Conservation (phyloP, 2,113 vertebrate genomes). For the Chlorocebus sabaeus region DNA sequence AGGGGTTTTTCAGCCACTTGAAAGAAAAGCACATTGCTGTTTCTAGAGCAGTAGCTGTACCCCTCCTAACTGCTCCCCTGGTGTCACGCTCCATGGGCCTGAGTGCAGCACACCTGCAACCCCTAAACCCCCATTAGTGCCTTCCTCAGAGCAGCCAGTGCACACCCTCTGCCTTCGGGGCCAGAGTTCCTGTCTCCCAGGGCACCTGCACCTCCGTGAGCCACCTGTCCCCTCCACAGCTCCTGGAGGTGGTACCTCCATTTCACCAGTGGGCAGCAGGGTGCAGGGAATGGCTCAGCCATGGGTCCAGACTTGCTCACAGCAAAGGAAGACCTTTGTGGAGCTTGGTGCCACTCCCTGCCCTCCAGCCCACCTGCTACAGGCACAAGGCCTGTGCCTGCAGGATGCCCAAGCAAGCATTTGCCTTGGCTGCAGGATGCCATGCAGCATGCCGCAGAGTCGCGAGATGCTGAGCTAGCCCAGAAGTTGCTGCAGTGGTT, state of each 20-base stretch:
- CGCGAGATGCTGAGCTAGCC: constrained; percentile 88
- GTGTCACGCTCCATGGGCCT: neutral
- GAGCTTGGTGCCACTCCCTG: neutral
- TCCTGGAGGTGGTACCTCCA: neutral
- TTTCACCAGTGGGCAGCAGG: neutral
- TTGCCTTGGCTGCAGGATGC: constrained; percentile 84
- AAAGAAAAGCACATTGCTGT: neutral
- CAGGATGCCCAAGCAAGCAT: neutral
- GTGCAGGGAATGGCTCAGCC: neutral
- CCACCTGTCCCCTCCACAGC: neutral
- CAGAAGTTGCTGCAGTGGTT: constrained; percentile 93
- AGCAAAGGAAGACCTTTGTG: neutral
- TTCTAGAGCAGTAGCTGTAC: neutral
- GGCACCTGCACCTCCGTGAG: too few relatives aligned
- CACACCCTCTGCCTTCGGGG: neutral
- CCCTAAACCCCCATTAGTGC: too few relatives aligned
- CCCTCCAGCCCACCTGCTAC: neutral
- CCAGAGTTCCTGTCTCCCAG: neutral
- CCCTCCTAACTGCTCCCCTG: neutral
- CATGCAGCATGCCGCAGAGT: constrained; percentile 93
- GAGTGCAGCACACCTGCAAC: neutral
- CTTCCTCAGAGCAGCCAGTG: neutral
- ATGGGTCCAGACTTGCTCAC: neutral
- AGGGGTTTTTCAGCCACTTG: neutral
- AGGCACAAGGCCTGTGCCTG: neutral